Base-by-base conservation (phyloP, 2,888 invertebrate species). In the Tricholauxania praeusta region DNA sequence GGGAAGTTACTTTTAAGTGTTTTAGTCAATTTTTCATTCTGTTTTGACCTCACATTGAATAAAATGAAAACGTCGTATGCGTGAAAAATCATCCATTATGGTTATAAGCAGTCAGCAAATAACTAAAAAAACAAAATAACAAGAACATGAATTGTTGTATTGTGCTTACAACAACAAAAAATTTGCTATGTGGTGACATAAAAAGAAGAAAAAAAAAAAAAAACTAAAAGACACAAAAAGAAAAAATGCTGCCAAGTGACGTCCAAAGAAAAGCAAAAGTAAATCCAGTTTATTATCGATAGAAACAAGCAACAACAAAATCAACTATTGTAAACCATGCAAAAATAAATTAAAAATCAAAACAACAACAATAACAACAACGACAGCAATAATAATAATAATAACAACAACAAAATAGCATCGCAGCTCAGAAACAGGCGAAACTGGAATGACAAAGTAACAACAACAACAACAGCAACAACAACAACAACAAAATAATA, bases 401-500 rank as follows among this genome's bases (percentile, higher is more conserved):
- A 69, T 66, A 66, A 65, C 71, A 69, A 71, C 71, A 63, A 64
- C 68, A 71, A 72, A 82, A 78, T 62, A 49, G 53, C 72, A 68
- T 52, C 72, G 65, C 72, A 63, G 66, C 72, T 72, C 72, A 51
- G 80, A 81, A 81, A 82, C 71, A 74, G 75, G 70, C 70, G 70
- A 70, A 70, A 70, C 70, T 70, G 70, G 70, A 70, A 62, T 70
- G 70, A 70, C 70, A 63, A 19, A 64, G 12, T 73, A 64, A 66
- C 62, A 74, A 67, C 74, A 65, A 70, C 76, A 59, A n/a, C 57
- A 64, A 48, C 47, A 49, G 49, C 59, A 60, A 59, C 65, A 57
- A 64, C 57, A 66, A 72, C 57, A 68, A 47, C 66, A 72, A 66
- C 59, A 66, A 63, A 71, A 64, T 53, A 53, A 57, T 49, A 67